A percentile compares a stretch with the other conserved stretches of the same genome.
phyloP scores from a whole-genome alignment of 1,140 invertebrate species.

The roundworm (Caenorhabditis elegans) region DNA sequence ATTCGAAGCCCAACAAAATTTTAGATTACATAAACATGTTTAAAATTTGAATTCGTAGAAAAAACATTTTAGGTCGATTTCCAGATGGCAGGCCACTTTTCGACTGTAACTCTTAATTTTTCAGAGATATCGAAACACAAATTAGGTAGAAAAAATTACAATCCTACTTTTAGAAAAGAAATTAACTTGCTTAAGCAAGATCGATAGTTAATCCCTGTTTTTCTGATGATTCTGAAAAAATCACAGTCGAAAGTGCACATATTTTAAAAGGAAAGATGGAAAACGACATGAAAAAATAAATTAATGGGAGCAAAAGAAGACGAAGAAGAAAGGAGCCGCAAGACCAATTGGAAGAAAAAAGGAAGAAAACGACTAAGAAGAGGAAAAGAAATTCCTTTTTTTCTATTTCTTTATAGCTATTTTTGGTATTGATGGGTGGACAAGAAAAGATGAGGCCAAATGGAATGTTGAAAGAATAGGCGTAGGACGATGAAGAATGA shows the following conservation, averaged over 20 bases:
- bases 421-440: not conserved
- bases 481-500: not conserved
- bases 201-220: too few species aligned
- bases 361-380: slow-evolving; percentile 1
- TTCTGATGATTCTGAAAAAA: too few species aligned
- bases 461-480: not conserved
- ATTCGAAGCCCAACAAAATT: too few species aligned
- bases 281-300: slow-evolving; percentile 9
- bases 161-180: too few species aligned
- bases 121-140: too few species aligned
- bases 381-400: not conserved
- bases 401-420: not conserved
- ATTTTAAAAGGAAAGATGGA: not conserved
- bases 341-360: slow-evolving; percentile 8
- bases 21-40: too few species aligned
- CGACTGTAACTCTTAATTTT: too few species aligned
- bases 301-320: slow-evolving; percentile 19
- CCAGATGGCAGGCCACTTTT: too few species aligned
- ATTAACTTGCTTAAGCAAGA: too few species aligned
- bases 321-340: slow-evolving; percentile 17
- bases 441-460: slow-evolving; percentile 1
- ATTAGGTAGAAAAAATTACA: too few species aligned
- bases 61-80: too few species aligned
- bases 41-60: too few species aligned
- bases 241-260: not conserved